phyloP scores from a whole-genome alignment of 2,888 invertebrate species.

The Eretmocerus hayati region DNA sequence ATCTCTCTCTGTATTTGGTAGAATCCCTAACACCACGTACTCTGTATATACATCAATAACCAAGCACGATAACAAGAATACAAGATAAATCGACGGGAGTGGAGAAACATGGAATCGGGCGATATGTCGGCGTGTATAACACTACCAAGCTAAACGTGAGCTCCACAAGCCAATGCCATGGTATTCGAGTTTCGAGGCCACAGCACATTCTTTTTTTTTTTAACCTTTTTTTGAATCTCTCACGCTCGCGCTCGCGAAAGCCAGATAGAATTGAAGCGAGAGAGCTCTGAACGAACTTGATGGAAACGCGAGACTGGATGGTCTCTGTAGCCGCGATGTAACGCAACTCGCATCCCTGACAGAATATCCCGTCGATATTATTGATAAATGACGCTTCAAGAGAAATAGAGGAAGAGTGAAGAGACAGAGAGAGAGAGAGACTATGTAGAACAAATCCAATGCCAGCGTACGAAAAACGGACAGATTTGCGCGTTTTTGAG shows the following conservation, averaged over 20 bases:
- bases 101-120: conserved; percentile 8
- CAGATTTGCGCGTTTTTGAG: no score
- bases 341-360: conserved; percentile 17
- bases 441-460: no score
- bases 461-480: no score
- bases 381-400: conserved; percentile 22
- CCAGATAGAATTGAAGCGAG: background rate
- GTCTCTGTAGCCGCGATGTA: conserved; percentile 9
- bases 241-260: background rate
- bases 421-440: no score
- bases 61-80: conserved; percentile 23
- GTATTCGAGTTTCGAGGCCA: conserved; percentile 11
- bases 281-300: background rate
- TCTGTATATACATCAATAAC: conserved; percentile 15
- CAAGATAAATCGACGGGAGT: conserved; percentile 13
- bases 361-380: conserved; percentile 22
- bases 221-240: conserved; percentile 7
- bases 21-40: conserved; percentile 11
- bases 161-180: background rate
- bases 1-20: conserved; percentile 20
- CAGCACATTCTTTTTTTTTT: conserved; percentile 16
- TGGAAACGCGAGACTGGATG: no score
- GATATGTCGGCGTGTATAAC: conserved; percentile 6
- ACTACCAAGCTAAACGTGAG: background rate
- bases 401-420: no score